Conservation (phyloP, 30 jellyfish, hydroid and myxozoan species). For the Aurelia sp. region DNA sequence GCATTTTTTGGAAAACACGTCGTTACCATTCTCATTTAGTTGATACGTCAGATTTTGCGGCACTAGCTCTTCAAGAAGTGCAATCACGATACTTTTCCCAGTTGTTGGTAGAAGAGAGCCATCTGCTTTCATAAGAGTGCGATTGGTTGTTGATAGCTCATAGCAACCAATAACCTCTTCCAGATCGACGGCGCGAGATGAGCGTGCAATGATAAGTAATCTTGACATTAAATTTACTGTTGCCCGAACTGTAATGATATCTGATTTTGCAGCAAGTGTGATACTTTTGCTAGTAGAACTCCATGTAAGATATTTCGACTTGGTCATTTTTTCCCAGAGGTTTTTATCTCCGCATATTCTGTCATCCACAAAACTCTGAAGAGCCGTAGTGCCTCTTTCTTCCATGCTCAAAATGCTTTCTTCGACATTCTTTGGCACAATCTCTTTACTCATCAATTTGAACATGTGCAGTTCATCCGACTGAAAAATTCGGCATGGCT, state of each 20-base stretch:
- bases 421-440: too few relatives aligned
- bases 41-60: too few relatives aligned
- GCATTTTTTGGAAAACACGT: too few relatives aligned
- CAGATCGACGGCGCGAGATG: slow-evolving; percentile 24
- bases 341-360: slow-evolving; percentile 20
- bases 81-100: too few relatives aligned
- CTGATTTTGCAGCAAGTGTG: slow-evolving; percentile 13
- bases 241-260: slow-evolving; percentile 24
- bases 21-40: too few relatives aligned
- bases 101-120: too few relatives aligned
- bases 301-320: slow-evolving; percentile 22
- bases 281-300: too few relatives aligned
- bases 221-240: slow-evolving; percentile 20
- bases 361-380: slow-evolving; percentile 25
- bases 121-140: too few relatives aligned
- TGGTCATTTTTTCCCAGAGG: slow-evolving; percentile 16
- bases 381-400: slow-evolving; percentile 1
- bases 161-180: too few relatives aligned
- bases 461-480: slow-evolving; percentile 1
- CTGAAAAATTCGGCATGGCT: not conserved
- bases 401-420: slow-evolving; percentile 6
- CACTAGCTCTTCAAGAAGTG: too few relatives aligned
- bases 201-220: slow-evolving; percentile 25
- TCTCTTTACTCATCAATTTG: not conserved
- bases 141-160: too few relatives aligned